Evolutionary conservation across 2,888 invertebrate species (phyloP), one percentile per base, ranked within the genome.

Genomic region (Spodoptera picta): DNA sequence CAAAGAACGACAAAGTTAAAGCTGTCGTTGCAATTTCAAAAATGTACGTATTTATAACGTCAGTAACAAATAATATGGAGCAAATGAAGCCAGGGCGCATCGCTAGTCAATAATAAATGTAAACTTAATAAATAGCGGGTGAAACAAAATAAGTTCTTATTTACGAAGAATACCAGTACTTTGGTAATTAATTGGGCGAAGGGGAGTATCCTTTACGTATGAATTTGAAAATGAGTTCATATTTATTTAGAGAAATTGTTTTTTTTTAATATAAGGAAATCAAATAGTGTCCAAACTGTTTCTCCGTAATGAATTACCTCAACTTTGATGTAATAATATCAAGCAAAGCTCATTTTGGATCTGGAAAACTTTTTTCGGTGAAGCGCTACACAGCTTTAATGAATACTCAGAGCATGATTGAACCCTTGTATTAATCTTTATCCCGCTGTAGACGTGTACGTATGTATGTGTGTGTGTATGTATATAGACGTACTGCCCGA

Each of bases 161-260:
- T 75, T 73, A 67, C 61, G 54, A 73, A 65, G 55, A 60, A 58
- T 49, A 47, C 53, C 45, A 65, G 63, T 44, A 54, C 62, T 50
- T 61, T 46, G 3, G 36, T 69, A 67, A 75, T 77, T 75, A 78
- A 75, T 77, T 65, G 59, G 56, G 36, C 4, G 11, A 54, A 53
- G 61, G 54, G 56, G 52, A 49, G 54, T 19, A 42, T 4, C 36
- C 27, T 6, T n/a, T 43, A 52, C n/a, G 59, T 60, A 47, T 43
- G 11, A 53, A 62, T 55, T n/a, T 7, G 10, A 47, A 14, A 5
- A 7, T 2, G 4, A 9, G 27, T 11, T 6, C 36, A 14, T 0
- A 14, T 11, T n/a, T 41, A 41, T 24, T 4, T 27, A 27, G 0
- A 7, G 10, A 42, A 4, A n/a, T 9, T 4, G 19, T 2, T 19